Percentiles rank a stretch among this genome's conserved stretches.
Evolutionary conservation across 30 jellyfish, hydroid and myxozoan genomes (phyloP).

Genomic region (Rhopilema esculentum): DNA sequence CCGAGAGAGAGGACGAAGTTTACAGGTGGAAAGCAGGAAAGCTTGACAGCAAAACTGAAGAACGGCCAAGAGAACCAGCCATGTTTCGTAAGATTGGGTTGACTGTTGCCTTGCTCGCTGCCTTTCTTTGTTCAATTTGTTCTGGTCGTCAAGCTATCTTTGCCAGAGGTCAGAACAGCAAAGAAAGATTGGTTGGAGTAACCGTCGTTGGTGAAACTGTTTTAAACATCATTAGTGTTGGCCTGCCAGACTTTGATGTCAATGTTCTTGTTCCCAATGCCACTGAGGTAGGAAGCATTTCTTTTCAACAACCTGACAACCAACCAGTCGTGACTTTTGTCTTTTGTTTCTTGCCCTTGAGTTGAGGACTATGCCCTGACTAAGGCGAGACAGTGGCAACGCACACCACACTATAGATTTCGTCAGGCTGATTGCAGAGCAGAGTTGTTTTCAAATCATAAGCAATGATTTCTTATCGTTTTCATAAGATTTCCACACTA

Average conservation of each 20-base stretch:
- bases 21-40: not conserved
- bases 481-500: too few relatives aligned
- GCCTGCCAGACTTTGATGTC: not conserved
- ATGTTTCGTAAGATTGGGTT: not conserved
- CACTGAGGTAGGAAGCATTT: slow-evolving; percentile 17
- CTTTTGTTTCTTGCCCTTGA: not conserved
- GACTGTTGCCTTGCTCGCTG: not conserved
- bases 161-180: not conserved
- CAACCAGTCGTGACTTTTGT: not conserved
- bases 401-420: too few relatives aligned
- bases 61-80: not conserved
- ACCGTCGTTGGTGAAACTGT: slow-evolving; percentile 32
- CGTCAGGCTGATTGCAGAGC: too few relatives aligned
- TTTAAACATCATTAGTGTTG: not conserved
- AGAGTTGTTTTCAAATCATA: too few relatives aligned
- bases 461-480: too few relatives aligned
- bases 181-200: slow-evolving; percentile 15
- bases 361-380: not conserved
- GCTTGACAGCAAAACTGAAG: not conserved
- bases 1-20: not conserved
- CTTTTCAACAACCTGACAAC: not conserved
- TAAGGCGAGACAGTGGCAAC: too few relatives aligned
- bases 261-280: slow-evolving; percentile 19
- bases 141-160: not conserved
- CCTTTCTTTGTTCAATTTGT: not conserved